Base-by-base conservation (phyloP, 2,113 vertebrate species). In the Clinocottus analis region DNA sequence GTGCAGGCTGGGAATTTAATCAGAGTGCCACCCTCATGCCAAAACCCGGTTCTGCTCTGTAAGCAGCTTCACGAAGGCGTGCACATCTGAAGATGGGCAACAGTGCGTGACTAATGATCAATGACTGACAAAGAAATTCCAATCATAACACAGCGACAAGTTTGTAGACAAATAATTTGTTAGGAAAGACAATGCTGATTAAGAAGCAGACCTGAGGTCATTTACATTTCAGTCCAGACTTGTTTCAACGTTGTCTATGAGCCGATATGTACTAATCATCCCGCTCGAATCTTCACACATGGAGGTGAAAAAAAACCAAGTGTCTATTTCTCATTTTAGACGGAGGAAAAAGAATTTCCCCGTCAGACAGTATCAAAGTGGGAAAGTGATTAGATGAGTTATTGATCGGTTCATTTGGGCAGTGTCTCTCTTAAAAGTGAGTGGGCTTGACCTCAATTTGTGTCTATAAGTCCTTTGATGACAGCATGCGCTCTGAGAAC, bases 361-460 rank as follows among this genome's bases (percentile, higher is more conserved):
- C n/a, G n/a, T n/a, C n/a, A 72, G 66, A 61, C 43, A 51, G 49
- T 72, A 68, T 84, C 69, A 87, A 85, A 84, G 77, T 70, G 56
- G 43, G 49, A 86, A 82, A 79, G 73, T 75, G 76, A 85, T 91
- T 68, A 86, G 70, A 88, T 65, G 65, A 74, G 43, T 61, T 83
- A 89, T 87, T 85, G 86, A 90, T 90, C 39, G 37, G 47, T 91
- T 84, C 84, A 80, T 90, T 89, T 84, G 71, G 81, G 67, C 43
- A 60, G 77, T 16, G 37, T 83, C 68, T 86, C 59, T 60, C 29
- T 79, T 80, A 45, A 85, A 82, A 81, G 67, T 79, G 72, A 89
- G 37, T 49, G 64, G 79, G 85, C 79, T 74, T 77, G 53, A 81
- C 77, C 74, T 87, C 72, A 77, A 55, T 88, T 84, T 87, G 63